Evolutionary conservation across 2,113 vertebrate species (phyloP).

Genomic region (Nettapus auritus): DNA sequence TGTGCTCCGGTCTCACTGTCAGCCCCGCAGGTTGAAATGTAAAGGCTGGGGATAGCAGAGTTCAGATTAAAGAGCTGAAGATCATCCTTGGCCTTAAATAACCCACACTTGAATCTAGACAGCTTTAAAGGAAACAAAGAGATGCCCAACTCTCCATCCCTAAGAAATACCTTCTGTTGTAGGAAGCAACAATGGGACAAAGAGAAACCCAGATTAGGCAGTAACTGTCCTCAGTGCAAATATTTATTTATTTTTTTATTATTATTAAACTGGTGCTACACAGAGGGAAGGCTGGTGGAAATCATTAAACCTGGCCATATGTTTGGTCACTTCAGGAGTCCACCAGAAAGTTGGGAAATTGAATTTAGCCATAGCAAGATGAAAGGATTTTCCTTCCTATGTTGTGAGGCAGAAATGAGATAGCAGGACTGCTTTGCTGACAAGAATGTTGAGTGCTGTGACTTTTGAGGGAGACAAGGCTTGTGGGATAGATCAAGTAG

Average conservation of each 20-base stretch:
- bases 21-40: not conserved
- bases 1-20: accelerated
- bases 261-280: accelerated
- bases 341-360: not conserved
- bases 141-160: not conserved
- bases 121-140: not conserved
- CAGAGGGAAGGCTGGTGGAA: not conserved
- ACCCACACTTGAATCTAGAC: not conserved
- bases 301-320: not conserved
- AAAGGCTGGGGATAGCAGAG: not conserved
- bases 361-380: not conserved
- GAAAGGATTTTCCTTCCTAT: constrained; percentile 7
- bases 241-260: too few species aligned
- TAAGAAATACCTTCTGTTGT: not conserved
- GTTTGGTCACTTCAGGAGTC: not conserved
- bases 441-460: not conserved
- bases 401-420: not conserved
- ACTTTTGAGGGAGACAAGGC: constrained; percentile 7
- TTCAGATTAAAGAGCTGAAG: not conserved
- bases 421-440: not conserved
- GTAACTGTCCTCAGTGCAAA: not conserved
- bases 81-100: not conserved
- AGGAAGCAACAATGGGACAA: not conserved
- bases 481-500: not conserved
- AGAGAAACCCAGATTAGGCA: not conserved